These are phyloP conservation scores for Anoplopoma fimbria DNA, from an alignment of 2,113 vertebrate genomes.

Conservation along the genomic window DNA sequence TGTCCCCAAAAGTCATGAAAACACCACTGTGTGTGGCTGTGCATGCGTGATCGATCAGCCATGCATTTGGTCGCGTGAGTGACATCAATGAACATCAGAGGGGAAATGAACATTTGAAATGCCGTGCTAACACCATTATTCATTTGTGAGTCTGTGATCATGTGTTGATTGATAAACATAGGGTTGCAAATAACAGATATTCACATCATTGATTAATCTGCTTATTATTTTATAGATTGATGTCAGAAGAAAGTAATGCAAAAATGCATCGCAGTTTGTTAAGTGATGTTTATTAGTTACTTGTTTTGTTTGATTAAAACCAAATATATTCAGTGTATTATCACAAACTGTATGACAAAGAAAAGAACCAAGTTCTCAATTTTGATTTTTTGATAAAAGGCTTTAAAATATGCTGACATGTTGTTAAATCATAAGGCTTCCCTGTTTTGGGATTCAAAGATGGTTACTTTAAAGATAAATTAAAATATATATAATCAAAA, in stretches of 20 bases:
- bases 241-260: not conserved
- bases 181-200: not conserved
- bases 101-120: constrained; percentile 3
- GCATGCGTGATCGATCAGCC: constrained; percentile 27
- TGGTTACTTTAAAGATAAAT: not conserved
- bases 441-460: not conserved
- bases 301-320: not conserved
- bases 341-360: not conserved
- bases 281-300: not conserved
- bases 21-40: not conserved
- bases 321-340: not conserved
- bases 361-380: not conserved
- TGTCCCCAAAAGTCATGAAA: not conserved
- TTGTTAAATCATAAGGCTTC: not conserved
- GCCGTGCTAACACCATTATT: not conserved
- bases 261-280: not conserved
- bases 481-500: not conserved
- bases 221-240: not conserved
- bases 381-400: not conserved
- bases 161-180: not conserved
- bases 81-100: constrained; percentile 48
- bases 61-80: constrained; percentile 34
- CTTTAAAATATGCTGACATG: not conserved
- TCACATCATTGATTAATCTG: not conserved
- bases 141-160: constrained; percentile 6